Conservation (phyloP, 2,797 vertebrate genomes). For the Periophthalmus magnuspinnatus region DNA sequence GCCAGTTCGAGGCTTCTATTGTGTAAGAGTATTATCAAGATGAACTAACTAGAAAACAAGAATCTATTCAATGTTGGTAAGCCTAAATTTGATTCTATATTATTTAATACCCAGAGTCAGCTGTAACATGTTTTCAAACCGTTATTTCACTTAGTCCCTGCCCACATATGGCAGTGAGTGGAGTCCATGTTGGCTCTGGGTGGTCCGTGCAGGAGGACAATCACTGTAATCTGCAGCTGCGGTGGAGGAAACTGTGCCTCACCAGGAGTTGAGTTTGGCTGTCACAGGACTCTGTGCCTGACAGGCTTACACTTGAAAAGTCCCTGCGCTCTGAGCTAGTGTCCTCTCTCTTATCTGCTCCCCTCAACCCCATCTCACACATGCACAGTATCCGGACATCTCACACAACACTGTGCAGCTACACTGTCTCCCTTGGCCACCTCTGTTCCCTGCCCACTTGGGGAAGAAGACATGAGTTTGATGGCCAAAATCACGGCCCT, state of each 20-base stretch:
- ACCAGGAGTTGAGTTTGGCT: slow-evolving; percentile 70
- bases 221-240: slow-evolving; percentile 70
- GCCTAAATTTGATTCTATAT: not conserved
- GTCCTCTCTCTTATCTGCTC: slow-evolving; percentile 66
- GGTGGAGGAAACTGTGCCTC: slow-evolving; percentile 66
- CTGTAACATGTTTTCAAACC: not conserved
- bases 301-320: slow-evolving; percentile 74
- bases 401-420: slow-evolving; percentile 57
- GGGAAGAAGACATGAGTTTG: slow-evolving; percentile 71
- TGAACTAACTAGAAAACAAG: not conserved
- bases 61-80: not conserved
- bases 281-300: slow-evolving; percentile 72
- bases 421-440: slow-evolving; percentile 67
- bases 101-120: no score
- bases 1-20: not conserved
- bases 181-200: slow-evolving; percentile 37
- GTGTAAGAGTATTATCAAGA: not conserved
- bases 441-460: slow-evolving; percentile 66
- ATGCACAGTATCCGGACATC: slow-evolving; percentile 36
- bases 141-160: slow-evolving; percentile 20
- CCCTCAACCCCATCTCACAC: slow-evolving; percentile 49
- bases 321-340: slow-evolving; percentile 69
- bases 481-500: slow-evolving; percentile 71
- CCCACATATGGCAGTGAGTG: slow-evolving; percentile 16
- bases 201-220: slow-evolving; percentile 60